A percentile compares a stretch with the other conserved stretches of the same genome.
Evolutionary conservation across 2,113 vertebrate genomes (phyloP).

Genomic region (Tragelaphus strepsiceros): DNA sequence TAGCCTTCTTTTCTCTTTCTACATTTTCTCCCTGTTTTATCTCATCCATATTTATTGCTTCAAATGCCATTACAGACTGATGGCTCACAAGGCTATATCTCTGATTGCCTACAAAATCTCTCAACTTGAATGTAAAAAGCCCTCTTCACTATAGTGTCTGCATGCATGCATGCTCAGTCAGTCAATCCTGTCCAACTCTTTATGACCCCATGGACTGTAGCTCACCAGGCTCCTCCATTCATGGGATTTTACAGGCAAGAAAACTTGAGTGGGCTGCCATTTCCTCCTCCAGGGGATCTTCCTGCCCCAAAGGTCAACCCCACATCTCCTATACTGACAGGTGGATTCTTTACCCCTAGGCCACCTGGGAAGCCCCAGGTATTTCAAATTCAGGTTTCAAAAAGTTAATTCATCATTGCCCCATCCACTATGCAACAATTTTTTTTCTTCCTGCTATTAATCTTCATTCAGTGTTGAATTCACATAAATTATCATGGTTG

Average conservation of each 20-base stretch:
- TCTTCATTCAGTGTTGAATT: neutral
- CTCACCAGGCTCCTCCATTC: neutral
- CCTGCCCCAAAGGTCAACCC: neutral
- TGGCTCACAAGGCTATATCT: neutral
- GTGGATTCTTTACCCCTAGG: neutral
- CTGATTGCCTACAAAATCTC: neutral
- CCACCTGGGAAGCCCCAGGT: neutral
- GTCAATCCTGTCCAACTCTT: neutral
- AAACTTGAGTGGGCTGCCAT: neutral
- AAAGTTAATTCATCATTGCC: neutral
- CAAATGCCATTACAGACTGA: neutral
- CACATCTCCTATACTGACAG: neutral
- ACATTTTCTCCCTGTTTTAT: neutral
- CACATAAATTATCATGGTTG: neutral
- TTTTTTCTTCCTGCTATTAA: neutral
- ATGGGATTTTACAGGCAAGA: neutral
- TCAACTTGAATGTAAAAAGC: neutral
- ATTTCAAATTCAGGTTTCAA: neutral
- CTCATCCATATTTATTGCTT: neutral
- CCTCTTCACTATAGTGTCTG: neutral
- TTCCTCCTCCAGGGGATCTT: neutral
- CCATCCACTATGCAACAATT: neutral
- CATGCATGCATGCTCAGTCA: neutral
- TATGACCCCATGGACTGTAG: neutral
- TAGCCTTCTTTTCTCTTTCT: neutral